Evolutionary conservation across 2,797 vertebrate species (phyloP).

Genomic region (Pangasius djambal): DNA sequence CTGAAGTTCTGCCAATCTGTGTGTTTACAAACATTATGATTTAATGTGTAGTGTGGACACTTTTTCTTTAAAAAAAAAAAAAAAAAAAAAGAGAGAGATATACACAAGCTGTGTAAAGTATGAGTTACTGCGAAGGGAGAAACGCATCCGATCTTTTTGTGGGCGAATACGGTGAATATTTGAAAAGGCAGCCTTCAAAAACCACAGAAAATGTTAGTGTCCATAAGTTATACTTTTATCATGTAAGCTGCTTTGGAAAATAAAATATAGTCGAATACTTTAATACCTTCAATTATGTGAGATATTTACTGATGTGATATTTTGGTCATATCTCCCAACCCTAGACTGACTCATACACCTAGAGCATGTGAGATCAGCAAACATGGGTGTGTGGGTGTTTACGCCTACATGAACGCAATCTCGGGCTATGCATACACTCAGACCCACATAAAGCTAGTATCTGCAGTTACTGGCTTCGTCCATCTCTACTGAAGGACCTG

Average conservation of each 20-base stretch:
- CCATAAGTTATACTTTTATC: not conserved
- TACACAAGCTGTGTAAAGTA: not conserved
- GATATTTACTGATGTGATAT: not conserved
- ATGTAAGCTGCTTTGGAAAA: not conserved
- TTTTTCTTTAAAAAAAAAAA: not conserved
- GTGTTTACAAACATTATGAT: not conserved
- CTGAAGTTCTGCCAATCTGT: not conserved
- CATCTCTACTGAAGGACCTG: not conserved
- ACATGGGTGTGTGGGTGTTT: constrained; percentile 3
- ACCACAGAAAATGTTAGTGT: not conserved
- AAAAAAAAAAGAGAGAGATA: not conserved
- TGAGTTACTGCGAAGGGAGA: not conserved
- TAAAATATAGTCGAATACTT: not conserved
- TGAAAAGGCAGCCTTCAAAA: not conserved
- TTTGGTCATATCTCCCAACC: not conserved
- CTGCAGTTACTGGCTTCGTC: not conserved
- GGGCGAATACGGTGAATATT: not conserved
- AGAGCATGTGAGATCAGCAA: not conserved
- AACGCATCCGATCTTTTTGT: not conserved
- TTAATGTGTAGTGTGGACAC: not conserved
- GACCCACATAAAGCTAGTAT: not conserved
- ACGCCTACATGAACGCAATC: not conserved
- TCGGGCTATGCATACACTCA: not conserved
- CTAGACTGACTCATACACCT: not conserved
- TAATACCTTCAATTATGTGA: not conserved